phyloP scores from a whole-genome alignment of 37 sponge, comb jelly and placozoan genomes.

The Ianthella basta region DNA sequence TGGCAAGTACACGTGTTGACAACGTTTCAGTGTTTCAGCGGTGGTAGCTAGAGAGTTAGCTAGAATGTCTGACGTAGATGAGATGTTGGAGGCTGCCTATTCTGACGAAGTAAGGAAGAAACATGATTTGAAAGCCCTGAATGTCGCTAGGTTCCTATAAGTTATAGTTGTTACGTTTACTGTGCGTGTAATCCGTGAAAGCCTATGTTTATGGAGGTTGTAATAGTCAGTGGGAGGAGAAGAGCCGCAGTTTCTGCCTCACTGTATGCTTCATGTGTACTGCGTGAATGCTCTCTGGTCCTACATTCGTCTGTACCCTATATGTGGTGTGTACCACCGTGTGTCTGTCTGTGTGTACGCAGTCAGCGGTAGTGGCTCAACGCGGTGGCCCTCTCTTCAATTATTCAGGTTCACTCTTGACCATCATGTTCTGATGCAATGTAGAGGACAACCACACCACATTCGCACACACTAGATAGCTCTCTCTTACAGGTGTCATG shows the following conservation, averaged over 20 bases:
- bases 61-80: conserved; percentile 11
- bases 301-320: neutral
- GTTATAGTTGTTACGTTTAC: too few species aligned
- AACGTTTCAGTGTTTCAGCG: too few species aligned
- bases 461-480: conserved; percentile 3
- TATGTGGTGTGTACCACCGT: neutral
- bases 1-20: too few species aligned
- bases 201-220: too few species aligned
- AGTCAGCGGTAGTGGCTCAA: neutral
- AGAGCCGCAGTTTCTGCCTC: neutral
- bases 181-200: too few species aligned
- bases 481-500: conserved; percentile 19
- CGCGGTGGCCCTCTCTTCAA: conserved; percentile 29
- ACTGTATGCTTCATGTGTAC: neutral
- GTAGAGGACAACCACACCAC: neutral
- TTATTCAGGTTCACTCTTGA: conserved; percentile 24
- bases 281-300: too few species aligned
- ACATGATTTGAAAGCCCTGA: too few species aligned
- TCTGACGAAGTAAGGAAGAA: conserved; percentile 12
- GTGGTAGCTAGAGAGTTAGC: too few species aligned
- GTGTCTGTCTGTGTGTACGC: neutral
- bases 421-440: neutral
- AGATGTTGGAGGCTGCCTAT: conserved; percentile 21
- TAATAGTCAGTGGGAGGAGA: too few species aligned
- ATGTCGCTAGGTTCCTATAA: too few species aligned